Evolutionary conservation across 2,113 vertebrate genomes (phyloP).

Genomic region (Cryptotis parvus): DNA sequence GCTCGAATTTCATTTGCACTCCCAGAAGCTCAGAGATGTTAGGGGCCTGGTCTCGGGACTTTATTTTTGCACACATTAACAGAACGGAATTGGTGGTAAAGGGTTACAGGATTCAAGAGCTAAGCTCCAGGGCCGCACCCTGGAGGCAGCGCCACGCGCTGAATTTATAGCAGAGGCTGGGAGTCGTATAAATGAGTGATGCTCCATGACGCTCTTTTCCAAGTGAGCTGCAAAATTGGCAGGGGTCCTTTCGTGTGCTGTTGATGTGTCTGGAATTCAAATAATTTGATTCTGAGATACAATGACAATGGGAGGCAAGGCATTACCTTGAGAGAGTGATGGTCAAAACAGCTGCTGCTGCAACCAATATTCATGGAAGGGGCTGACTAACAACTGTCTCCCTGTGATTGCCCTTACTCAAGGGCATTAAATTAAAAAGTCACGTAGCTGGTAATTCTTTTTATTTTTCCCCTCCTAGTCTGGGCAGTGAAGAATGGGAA

Average conservation of each 20-base stretch:
- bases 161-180: conserved; percentile 85
- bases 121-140: conserved; percentile 80
- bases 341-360: conserved; percentile 80
- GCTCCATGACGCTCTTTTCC: conserved; percentile 83
- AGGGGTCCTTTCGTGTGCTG: conserved; percentile 85
- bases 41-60: background rate
- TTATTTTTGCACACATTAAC: background rate
- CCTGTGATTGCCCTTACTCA: conserved; percentile 80
- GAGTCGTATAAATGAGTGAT: conserved; percentile 89
- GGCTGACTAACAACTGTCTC: conserved; percentile 66
- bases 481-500: conserved; percentile 84
- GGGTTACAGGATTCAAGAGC: conserved; percentile 77
- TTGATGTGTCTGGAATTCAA: conserved; percentile 89
- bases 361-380: conserved; percentile 62
- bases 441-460: conserved; percentile 80
- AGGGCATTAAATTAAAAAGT: conserved; percentile 87
- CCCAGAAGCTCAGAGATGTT: background rate
- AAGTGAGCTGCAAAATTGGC: conserved; percentile 85
- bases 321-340: conserved; percentile 84
- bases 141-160: conserved; percentile 79
- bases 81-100: conserved; percentile 24
- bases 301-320: conserved; percentile 81
- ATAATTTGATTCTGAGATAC: conserved; percentile 86
- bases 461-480: conserved; percentile 70
- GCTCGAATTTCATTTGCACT: rapidly evolving